A percentile compares a stretch with the other conserved stretches of the same genome.
phyloP scores from a whole-genome alignment of 2,113 vertebrate species.

The Microcebus ravelobensis region DNA sequence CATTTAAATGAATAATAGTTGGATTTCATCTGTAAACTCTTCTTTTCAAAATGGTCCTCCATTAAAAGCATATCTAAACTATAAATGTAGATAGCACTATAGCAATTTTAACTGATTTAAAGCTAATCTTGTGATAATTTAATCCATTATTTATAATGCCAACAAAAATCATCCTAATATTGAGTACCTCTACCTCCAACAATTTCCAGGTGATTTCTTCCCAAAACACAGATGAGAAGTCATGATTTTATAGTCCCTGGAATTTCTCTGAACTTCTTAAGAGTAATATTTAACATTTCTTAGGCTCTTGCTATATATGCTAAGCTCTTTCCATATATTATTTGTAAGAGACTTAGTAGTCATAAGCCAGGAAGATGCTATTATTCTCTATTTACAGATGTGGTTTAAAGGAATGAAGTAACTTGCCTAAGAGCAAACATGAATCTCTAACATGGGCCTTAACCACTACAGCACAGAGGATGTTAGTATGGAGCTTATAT shows the following conservation, averaged over 20 bases:
- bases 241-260: background rate
- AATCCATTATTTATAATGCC: background rate
- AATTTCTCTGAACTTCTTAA: background rate
- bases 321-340: background rate
- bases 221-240: background rate
- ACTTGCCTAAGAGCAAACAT: background rate
- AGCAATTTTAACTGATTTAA: conserved; percentile 17
- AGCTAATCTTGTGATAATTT: conserved; percentile 7
- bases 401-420: background rate
- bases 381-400: background rate
- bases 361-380: background rate
- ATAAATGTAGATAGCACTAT: background rate
- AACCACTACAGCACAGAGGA: background rate
- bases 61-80: background rate
- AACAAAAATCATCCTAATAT: background rate
- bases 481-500: background rate
- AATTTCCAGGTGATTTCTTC: background rate
- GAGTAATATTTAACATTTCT: background rate
- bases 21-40: background rate
- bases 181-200: background rate
- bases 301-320: background rate
- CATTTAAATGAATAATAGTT: conserved; percentile 8
- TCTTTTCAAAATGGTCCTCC: background rate
- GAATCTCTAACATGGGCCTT: background rate
- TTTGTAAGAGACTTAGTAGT: background rate